Percentiles rank a stretch among this genome's conserved stretches.
phyloP scores from a whole-genome alignment of 2,888 invertebrate genomes.

The Melipona bicolor region DNA sequence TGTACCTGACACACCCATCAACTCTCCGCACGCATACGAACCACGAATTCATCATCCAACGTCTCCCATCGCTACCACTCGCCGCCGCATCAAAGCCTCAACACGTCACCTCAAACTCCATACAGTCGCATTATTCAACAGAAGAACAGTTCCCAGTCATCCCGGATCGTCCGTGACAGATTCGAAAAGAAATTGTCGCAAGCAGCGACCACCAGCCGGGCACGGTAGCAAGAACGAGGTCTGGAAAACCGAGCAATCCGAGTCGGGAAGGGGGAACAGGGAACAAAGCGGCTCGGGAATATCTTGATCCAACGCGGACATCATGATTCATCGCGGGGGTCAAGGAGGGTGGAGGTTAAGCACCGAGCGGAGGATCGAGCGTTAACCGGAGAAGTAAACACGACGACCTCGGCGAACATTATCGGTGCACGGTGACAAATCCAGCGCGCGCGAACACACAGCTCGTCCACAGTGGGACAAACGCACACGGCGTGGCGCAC shows the following conservation, averaged over 20 bases:
- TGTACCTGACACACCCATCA: too few relatives aligned
- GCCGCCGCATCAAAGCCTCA: not conserved
- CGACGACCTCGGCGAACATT: constrained; percentile 49
- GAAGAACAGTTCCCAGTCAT: not conserved
- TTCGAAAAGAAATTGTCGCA: not conserved
- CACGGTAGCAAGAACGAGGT: not conserved
- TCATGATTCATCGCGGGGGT: constrained; percentile 50
- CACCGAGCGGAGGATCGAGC: not conserved
- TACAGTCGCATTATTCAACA: not conserved
- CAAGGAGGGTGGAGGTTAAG: constrained; percentile 10
- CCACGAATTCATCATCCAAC: not conserved
- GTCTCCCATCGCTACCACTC: not conserved
- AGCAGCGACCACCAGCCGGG: not conserved
- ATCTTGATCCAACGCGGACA: constrained; percentile 41
- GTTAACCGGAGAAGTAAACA: constrained; percentile 50
- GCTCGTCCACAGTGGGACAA: not conserved
- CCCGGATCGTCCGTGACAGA: not conserved
- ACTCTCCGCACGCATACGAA: not conserved
- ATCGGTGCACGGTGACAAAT: constrained; percentile 59
- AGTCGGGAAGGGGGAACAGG: not conserved
- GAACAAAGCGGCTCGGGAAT: constrained; percentile 16
- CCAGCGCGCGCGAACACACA: constrained; percentile 26
- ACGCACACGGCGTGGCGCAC: not conserved
- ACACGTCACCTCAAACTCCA: not conserved
- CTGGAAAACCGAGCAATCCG: constrained; percentile 8